A percentile compares a stretch with the other conserved stretches of the same genome.
phyloP scores from a whole-genome alignment of 2,113 vertebrate species.

The Neotoma lepida region DNA sequence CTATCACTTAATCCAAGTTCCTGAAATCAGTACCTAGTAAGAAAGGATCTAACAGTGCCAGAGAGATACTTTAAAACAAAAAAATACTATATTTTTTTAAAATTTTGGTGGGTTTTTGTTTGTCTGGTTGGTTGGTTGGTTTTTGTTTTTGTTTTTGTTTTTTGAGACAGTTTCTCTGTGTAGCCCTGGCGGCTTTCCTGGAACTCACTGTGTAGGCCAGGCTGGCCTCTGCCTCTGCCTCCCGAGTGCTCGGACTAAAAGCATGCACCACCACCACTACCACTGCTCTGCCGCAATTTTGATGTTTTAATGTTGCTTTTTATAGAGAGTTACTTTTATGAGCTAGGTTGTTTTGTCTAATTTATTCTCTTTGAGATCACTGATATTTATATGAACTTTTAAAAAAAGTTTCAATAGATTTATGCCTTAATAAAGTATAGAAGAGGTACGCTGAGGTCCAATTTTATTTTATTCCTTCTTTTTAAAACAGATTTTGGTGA shows the following conservation, averaged over 20 bases:
- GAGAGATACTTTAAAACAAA: not conserved
- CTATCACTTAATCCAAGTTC: not conserved
- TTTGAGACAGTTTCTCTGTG: not conserved
- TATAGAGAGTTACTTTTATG: slow-evolving; percentile 33
- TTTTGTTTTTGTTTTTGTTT: not conserved
- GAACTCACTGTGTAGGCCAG: not conserved
- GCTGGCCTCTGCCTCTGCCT: not conserved
- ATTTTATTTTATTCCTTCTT: slow-evolving; percentile 50
- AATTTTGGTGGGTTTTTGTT: slow-evolving; percentile 7
- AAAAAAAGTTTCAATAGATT: not conserved
- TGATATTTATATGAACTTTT: not conserved
- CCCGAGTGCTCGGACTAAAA: not conserved
- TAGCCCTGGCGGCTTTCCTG: not conserved
- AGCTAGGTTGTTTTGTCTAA: not conserved
- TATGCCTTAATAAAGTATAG: slow-evolving; percentile 32
- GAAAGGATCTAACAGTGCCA: not conserved
- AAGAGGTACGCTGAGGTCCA: slow-evolving; percentile 10
- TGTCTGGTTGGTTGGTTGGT: not conserved
- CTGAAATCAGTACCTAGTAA: not conserved
- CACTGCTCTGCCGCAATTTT: not conserved
- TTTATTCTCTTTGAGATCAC: slow-evolving; percentile 28
- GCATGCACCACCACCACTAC: not conserved
- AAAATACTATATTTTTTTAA: not conserved
- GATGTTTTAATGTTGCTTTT: not conserved
- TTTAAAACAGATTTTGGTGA: slow-evolving; percentile 64